These are phyloP conservation scores for Galago senegalensis DNA, from an alignment of 2,797 vertebrate species.

Conservation along the genomic window DNA sequence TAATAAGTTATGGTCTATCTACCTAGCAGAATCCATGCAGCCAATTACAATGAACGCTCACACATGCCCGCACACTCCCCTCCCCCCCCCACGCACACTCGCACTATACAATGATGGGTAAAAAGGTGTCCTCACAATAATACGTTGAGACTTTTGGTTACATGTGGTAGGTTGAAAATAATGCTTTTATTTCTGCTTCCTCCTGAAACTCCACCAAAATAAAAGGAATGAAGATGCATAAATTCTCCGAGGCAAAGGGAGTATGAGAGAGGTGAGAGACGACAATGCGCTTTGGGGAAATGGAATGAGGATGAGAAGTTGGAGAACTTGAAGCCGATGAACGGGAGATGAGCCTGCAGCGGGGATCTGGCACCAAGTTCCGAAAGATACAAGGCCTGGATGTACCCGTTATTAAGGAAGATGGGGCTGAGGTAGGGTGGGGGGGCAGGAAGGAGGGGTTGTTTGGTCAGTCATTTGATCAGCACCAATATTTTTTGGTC, in stretches of 20 bases:
- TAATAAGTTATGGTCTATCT: constrained; percentile 11
- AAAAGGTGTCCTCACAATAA: background rate
- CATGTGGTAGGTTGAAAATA: background rate
- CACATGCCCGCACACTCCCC: background rate
- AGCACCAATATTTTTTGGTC: too few relatives aligned
- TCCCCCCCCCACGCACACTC: background rate
- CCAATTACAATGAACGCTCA: background rate
- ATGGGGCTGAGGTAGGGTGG: too few relatives aligned
- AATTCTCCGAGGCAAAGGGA: background rate
- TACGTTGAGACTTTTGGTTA: background rate
- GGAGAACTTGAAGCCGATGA: background rate
- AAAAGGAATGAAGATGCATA: background rate
- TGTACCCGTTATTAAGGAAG: background rate
- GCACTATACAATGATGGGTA: background rate
- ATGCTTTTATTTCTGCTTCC: background rate
- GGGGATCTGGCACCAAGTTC: background rate
- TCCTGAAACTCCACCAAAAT: background rate
- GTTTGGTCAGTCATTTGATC: too few relatives aligned
- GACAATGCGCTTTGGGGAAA: background rate
- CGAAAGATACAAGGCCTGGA: background rate
- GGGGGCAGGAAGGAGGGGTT: background rate
- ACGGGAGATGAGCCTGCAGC: background rate
- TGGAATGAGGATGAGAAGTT: background rate
- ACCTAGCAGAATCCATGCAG: background rate
- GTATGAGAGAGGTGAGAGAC: background rate